These are phyloP conservation scores for Cyprinodon brontotheroides DNA, from an alignment of 2,113 vertebrate genomes.

Conservation along the genomic window DNA sequence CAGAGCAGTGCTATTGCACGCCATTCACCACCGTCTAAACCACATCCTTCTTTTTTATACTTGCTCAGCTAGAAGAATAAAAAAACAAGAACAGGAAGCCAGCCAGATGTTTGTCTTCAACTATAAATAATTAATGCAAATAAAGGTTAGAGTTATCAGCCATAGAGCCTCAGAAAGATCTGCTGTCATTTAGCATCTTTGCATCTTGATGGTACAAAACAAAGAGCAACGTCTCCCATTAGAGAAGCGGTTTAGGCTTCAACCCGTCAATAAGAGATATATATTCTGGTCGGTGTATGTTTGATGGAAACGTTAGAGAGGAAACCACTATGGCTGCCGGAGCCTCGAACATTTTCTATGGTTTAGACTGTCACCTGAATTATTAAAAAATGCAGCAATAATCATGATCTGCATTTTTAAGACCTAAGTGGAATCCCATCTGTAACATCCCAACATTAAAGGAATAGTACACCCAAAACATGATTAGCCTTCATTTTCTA, in stretches of 20 bases:
- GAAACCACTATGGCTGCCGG: too few relatives aligned
- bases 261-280: too few relatives aligned
- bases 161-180: not conserved
- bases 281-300: too few relatives aligned
- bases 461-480: too few relatives aligned
- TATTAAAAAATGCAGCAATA: too few relatives aligned
- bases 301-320: too few relatives aligned
- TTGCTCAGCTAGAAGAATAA: not conserved
- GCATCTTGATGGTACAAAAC: not conserved
- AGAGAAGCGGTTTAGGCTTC: not conserved
- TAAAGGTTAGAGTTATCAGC: not conserved
- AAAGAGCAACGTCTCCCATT: not conserved
- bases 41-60: constrained; percentile 45
- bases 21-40: constrained; percentile 6
- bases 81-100: constrained; percentile 12
- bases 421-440: too few relatives aligned
- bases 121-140: not conserved
- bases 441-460: too few relatives aligned
- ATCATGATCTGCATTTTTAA: too few relatives aligned
- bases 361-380: too few relatives aligned
- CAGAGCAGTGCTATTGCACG: constrained; percentile 1
- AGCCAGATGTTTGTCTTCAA: not conserved
- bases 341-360: too few relatives aligned
- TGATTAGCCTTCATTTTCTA: too few relatives aligned
- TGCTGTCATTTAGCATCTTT: not conserved